Percentiles rank a stretch among this genome's conserved stretches.
phyloP scores from a whole-genome alignment of 2,113 vertebrate species.

The Xenus cinereus region DNA sequence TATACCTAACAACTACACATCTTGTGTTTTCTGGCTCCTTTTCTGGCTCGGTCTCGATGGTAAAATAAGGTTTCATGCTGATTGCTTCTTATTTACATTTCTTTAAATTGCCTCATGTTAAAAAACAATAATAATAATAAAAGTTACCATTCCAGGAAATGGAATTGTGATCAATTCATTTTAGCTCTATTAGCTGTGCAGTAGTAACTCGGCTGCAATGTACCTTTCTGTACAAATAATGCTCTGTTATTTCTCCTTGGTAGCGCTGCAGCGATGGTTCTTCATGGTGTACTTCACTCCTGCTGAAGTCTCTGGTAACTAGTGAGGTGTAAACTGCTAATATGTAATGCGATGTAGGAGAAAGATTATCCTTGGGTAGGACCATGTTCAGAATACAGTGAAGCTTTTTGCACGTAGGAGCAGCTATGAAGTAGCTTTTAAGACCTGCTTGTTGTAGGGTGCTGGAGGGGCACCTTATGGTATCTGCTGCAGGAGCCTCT shows the following conservation, averaged over 20 bases:
- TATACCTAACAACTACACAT: rapidly evolving
- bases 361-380: background rate
- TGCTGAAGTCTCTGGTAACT: background rate
- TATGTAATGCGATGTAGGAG: background rate
- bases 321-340: background rate
- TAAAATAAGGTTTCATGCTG: background rate
- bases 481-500: background rate
- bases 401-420: background rate
- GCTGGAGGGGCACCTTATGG: background rate
- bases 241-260: background rate
- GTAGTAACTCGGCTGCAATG: background rate
- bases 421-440: background rate
- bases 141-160: background rate
- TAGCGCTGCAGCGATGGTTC: background rate
- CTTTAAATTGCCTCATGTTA: background rate
- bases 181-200: background rate
- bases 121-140: background rate
- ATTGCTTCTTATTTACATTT: background rate
- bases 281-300: background rate
- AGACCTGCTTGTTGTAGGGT: background rate
- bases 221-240: background rate
- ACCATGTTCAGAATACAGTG: no score
- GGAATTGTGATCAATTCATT: background rate
- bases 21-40: background rate
- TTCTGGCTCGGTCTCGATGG: background rate